A percentile compares a stretch with the other conserved stretches of the same genome.
phyloP scores from a whole-genome alignment of 2,888 invertebrate genomes.

The Tetanocera ferruginea region DNA sequence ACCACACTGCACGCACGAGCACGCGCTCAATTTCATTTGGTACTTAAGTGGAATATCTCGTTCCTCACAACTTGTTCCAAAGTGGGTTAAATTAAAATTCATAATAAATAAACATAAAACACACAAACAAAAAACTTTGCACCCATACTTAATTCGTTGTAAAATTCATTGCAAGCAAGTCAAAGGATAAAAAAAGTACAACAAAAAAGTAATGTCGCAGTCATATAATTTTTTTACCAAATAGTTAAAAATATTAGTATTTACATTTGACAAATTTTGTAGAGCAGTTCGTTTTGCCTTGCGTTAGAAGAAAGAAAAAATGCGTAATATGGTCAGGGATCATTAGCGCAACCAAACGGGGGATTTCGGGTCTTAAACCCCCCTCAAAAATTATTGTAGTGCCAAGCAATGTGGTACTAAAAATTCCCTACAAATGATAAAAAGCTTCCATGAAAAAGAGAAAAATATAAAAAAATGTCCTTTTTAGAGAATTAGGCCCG shows the following conservation, averaged over 20 bases:
- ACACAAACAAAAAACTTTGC: slow-evolving; percentile 9
- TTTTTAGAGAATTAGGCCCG: too few relatives aligned
- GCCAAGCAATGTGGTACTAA: too few relatives aligned
- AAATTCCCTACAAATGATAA: too few relatives aligned
- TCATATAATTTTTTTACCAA: slow-evolving; percentile 4
- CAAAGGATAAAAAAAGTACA: not conserved
- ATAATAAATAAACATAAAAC: slow-evolving; percentile 31
- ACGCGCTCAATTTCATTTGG: slow-evolving; percentile 16
- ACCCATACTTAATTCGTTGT: slow-evolving; percentile 37
- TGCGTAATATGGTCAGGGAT: too few relatives aligned
- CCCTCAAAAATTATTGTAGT: too few relatives aligned
- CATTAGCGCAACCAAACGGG: too few relatives aligned
- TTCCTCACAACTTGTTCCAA: slow-evolving; percentile 45
- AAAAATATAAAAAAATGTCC: too few relatives aligned
- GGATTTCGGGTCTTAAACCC: too few relatives aligned
- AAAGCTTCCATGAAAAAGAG: too few relatives aligned
- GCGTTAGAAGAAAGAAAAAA: too few relatives aligned
- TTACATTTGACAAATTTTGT: slow-evolving; percentile 2
- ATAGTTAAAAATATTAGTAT: not conserved
- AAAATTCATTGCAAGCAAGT: not conserved
- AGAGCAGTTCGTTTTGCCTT: too few relatives aligned
- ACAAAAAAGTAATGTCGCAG: not conserved
- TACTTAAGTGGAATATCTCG: slow-evolving; percentile 52
- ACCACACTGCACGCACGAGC: not conserved
- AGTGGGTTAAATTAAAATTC: slow-evolving; percentile 48